Evolutionary conservation across 2,113 vertebrate genomes (phyloP).

Genomic region (Rhegmatorhina hoffmannsi): DNA sequence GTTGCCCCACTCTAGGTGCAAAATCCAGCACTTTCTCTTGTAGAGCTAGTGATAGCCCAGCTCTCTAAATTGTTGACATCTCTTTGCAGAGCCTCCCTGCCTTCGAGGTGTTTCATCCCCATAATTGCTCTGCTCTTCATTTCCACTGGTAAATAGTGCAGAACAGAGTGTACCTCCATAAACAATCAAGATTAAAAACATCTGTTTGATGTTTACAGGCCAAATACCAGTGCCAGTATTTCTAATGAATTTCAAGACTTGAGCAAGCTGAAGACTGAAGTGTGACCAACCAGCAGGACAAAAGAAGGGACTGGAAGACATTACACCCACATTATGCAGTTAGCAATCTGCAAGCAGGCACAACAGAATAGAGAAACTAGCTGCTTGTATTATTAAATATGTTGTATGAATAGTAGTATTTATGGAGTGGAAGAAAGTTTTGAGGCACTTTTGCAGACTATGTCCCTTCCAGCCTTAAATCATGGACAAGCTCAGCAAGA

Average conservation of each 20-base stretch:
- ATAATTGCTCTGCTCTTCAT: neutral
- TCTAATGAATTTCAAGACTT: neutral
- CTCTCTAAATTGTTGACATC: neutral
- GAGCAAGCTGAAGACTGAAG: neutral
- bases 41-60: neutral
- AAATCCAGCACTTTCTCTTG: neutral
- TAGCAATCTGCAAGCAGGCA: neutral
- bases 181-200: neutral
- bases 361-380: neutral
- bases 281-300: neutral
- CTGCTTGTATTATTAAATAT: neutral
- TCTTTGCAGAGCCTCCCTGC: neutral
- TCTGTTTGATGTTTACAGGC: neutral
- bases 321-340: neutral
- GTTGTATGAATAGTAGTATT: neutral
- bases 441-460: neutral
- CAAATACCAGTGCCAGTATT: neutral
- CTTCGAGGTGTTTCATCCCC: neutral
- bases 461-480: neutral
- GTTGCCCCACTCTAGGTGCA: neutral
- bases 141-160: neutral
- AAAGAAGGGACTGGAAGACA: neutral
- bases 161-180: neutral
- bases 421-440: neutral
- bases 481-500: neutral